Evolutionary conservation across 2,888 invertebrate species (phyloP).

Genomic region (Apamea monoglypha): DNA sequence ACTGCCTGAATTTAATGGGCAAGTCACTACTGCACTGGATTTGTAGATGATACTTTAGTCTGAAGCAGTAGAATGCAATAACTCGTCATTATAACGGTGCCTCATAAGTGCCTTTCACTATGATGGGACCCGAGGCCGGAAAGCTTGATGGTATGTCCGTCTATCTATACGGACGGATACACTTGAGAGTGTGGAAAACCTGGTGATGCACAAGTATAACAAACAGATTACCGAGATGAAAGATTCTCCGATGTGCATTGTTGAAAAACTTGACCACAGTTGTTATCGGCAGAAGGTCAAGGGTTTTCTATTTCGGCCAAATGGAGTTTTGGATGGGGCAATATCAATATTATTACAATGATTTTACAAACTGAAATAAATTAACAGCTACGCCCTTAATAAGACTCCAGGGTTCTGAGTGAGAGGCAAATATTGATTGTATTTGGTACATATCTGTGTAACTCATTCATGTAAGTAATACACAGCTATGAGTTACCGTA

Average conservation of each 20-base stretch:
- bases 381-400: conserved; percentile 80
- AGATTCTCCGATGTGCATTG: conserved; percentile 83
- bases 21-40: conserved; percentile 88
- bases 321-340: conserved; percentile 88
- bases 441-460: conserved; percentile 84
- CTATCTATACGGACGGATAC: conserved; percentile 81
- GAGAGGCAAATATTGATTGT: conserved; percentile 87
- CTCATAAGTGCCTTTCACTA: conserved; percentile 90
- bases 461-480: conserved; percentile 89
- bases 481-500: conserved; percentile 84
- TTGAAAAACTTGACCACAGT: conserved; percentile 90
- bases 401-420: conserved; percentile 90
- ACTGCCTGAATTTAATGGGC: conserved; percentile 87
- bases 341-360: conserved; percentile 73
- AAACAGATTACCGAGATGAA: conserved; percentile 68
- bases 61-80: conserved; percentile 90
- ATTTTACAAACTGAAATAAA: conserved; percentile 67
- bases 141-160: conserved; percentile 90
- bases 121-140: conserved; percentile 89
- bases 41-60: conserved; percentile 82
- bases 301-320: conserved; percentile 90
- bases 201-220: conserved; percentile 87
- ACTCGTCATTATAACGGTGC: conserved; percentile 90
- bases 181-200: conserved; percentile 90
- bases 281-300: conserved; percentile 87